A percentile compares a stretch with the other conserved stretches of the same genome.
Conservation (phyloP, 2,797 vertebrate species). For the Falco berigora region DNA sequence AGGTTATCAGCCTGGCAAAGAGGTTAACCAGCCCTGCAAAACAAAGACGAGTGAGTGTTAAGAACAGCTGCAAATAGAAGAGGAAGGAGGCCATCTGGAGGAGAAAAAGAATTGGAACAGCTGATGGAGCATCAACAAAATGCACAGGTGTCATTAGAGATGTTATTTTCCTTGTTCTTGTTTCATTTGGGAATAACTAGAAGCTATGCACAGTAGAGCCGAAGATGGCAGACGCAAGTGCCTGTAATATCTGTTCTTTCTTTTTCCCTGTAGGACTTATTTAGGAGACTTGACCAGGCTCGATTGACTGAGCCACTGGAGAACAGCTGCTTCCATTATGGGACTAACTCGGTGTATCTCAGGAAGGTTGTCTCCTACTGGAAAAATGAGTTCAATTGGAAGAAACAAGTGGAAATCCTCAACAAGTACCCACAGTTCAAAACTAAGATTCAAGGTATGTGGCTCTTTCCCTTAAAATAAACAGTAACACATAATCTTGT, state of each 20-base stretch:
- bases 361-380: slow-evolving; percentile 74
- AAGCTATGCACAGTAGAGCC: not conserved
- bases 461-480: not conserved
- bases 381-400: slow-evolving; percentile 76
- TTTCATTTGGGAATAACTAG: not conserved
- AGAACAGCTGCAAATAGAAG: slow-evolving; percentile 1
- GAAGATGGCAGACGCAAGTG: not conserved
- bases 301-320: slow-evolving; percentile 70
- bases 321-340: slow-evolving; percentile 71
- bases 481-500: not conserved
- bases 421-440: slow-evolving; percentile 78
- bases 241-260: not conserved
- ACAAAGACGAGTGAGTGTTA: not conserved
- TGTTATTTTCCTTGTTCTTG: not conserved
- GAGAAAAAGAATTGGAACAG: not conserved
- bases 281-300: slow-evolving; percentile 68
- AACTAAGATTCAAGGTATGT: slow-evolving; percentile 79
- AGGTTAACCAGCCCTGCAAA: not conserved
- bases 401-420: slow-evolving; percentile 74
- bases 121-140: not conserved
- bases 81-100: slow-evolving; percentile 31
- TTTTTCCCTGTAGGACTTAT: slow-evolving; percentile 65
- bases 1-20: not conserved
- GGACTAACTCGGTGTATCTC: slow-evolving; percentile 67
- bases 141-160: not conserved